Conservation (phyloP, 1,140 invertebrate genomes). For the Micrasema longulum region DNA sequence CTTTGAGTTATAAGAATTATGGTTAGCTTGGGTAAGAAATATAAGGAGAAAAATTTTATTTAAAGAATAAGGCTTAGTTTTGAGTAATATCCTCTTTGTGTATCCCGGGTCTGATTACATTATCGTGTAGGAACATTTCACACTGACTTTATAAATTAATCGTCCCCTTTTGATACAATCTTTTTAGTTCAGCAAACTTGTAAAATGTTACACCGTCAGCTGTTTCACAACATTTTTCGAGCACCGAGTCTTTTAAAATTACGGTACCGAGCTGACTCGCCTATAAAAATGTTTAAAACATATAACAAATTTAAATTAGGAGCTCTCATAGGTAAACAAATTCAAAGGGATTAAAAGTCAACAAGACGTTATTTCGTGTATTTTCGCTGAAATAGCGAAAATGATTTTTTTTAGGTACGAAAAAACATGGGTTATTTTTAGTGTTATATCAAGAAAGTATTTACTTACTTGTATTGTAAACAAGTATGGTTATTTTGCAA, state of each 20-base stretch:
- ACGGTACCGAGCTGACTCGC: neutral
- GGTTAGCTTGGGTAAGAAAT: neutral
- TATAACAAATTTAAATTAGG: constrained; percentile 27
- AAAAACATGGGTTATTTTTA: no score
- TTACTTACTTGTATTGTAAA: no score
- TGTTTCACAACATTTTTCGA: neutral
- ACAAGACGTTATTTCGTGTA: neutral
- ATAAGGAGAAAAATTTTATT: neutral
- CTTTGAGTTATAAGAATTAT: neutral
- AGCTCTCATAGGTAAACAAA: constrained; percentile 10
- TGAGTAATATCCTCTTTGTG: constrained; percentile 9
- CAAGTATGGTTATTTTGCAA: no score
- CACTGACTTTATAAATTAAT: constrained; percentile 23
- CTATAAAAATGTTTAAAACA: constrained; percentile 5
- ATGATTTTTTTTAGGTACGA: no score
- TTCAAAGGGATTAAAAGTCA: constrained; percentile 18
- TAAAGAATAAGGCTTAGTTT: neutral
- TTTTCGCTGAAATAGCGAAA: no score
- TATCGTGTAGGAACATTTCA: constrained; percentile 38
- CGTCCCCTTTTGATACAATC: neutral
- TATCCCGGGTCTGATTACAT: constrained; percentile 38
- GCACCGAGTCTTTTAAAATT: neutral
- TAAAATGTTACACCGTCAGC: constrained; percentile 23
- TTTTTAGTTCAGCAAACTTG: constrained; percentile 17
- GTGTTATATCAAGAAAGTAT: no score